Evolutionary conservation across 2,113 vertebrate species (phyloP).

Genomic region (Nannospalax galili): DNA sequence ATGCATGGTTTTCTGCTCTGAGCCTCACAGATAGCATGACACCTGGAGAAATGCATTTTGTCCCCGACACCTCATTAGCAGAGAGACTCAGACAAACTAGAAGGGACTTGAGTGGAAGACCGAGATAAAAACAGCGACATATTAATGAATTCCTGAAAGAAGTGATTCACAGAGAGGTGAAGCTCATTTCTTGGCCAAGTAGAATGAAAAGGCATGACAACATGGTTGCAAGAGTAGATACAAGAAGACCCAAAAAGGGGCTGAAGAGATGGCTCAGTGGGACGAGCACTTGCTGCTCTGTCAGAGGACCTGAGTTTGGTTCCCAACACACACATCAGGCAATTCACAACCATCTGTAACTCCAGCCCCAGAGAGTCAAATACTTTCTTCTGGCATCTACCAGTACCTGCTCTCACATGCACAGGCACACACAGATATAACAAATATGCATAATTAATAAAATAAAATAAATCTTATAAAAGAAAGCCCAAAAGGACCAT

Average conservation of each 20-base stretch:
- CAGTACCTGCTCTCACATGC: too few species aligned
- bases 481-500: too few species aligned
- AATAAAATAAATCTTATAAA: background rate
- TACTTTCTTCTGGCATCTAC: background rate
- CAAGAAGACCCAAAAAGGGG: background rate
- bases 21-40: background rate
- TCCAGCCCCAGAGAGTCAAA: background rate
- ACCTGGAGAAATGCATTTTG: background rate
- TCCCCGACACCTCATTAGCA: background rate
- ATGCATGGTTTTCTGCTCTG: background rate
- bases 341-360: background rate
- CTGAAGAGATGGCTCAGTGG: background rate
- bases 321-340: background rate
- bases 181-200: background rate
- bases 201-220: background rate
- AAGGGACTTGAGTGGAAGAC: background rate
- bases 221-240: background rate
- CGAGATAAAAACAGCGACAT: background rate
- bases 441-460: background rate
- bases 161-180: background rate
- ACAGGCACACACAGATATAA: background rate
- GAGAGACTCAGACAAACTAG: background rate
- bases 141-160: background rate
- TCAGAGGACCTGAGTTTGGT: background rate
- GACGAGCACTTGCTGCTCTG: background rate